Evolutionary conservation across 2,797 vertebrate species (phyloP).

Genomic region (Leuciscus waleckii): DNA sequence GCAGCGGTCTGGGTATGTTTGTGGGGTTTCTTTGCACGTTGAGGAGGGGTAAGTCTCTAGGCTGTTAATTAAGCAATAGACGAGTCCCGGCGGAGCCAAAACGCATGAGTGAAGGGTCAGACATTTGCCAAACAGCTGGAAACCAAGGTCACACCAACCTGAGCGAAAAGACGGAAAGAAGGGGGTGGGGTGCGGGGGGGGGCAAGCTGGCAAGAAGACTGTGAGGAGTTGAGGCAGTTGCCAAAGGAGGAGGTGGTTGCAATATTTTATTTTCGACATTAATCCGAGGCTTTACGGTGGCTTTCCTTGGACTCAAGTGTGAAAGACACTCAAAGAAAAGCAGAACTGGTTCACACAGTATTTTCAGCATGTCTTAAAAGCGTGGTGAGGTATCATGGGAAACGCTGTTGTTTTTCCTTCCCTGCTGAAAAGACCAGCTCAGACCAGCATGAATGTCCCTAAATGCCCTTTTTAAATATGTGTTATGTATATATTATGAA

Average conservation of each 20-base stretch:
- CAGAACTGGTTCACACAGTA: constrained; percentile 50
- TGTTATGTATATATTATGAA: neutral
- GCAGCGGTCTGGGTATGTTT: constrained; percentile 63
- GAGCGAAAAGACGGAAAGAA: constrained; percentile 50
- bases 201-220: constrained; percentile 26
- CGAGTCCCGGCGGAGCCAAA: constrained; percentile 67
- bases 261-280: constrained; percentile 50
- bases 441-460: constrained; percentile 14
- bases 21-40: neutral
- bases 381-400: constrained; percentile 11
- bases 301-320: constrained; percentile 46
- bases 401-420: constrained; percentile 25
- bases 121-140: constrained; percentile 76
- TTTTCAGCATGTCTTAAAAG: constrained; percentile 32
- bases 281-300: constrained; percentile 41
- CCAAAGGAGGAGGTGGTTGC: constrained; percentile 56
- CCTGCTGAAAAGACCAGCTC: neutral
- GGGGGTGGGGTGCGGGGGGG: neutral
- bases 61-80: constrained; percentile 75
- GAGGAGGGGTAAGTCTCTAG: constrained; percentile 32
- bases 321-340: constrained; percentile 36
- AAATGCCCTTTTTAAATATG: neutral
- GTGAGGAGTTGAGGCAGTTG: constrained; percentile 56
- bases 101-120: constrained; percentile 76
- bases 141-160: constrained; percentile 77